These are phyloP conservation scores for Micronycteris hirsuta DNA, from an alignment of 2,113 vertebrate species.

Conservation along the genomic window DNA sequence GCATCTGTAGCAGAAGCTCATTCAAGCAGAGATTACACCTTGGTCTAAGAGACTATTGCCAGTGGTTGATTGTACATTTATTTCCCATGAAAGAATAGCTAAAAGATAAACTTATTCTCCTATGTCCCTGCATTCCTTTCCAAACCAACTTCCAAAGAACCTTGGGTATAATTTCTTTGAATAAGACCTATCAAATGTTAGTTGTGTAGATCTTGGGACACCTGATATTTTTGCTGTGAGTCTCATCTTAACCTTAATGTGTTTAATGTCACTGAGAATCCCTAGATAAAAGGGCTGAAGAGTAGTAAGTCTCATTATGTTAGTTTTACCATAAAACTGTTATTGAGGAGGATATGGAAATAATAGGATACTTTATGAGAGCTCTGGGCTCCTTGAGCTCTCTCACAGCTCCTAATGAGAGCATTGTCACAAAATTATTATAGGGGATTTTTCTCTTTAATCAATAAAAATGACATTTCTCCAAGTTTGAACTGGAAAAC, in stretches of 20 bases:
- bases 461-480: conserved; percentile 73
- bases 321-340: conserved; percentile 72
- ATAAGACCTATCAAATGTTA: not conserved
- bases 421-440: conserved; percentile 71
- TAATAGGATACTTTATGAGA: conserved; percentile 66
- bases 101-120: not conserved
- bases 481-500: conserved; percentile 67
- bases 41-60: not conserved
- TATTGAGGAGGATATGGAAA: conserved; percentile 60
- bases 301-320: conserved; percentile 66
- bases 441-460: conserved; percentile 43
- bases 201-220: not conserved
- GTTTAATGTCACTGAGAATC: conserved; percentile 13
- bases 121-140: not conserved
- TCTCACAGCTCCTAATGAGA: conserved; percentile 61
- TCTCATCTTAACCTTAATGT: conserved; percentile 22
- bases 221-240: not conserved
- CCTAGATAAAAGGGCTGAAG: conserved; percentile 44
- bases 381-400: conserved; percentile 58
- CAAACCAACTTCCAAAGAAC: not conserved
- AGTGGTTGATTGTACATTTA: not conserved
- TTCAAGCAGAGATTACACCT: not conserved
- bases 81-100: not conserved
- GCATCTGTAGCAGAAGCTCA: not conserved
- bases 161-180: conserved; percentile 13